A percentile compares a stretch with the other conserved stretches of the same genome.
Evolutionary conservation across 2,888 invertebrate genomes (phyloP).

Genomic region (Acheta domesticus): DNA sequence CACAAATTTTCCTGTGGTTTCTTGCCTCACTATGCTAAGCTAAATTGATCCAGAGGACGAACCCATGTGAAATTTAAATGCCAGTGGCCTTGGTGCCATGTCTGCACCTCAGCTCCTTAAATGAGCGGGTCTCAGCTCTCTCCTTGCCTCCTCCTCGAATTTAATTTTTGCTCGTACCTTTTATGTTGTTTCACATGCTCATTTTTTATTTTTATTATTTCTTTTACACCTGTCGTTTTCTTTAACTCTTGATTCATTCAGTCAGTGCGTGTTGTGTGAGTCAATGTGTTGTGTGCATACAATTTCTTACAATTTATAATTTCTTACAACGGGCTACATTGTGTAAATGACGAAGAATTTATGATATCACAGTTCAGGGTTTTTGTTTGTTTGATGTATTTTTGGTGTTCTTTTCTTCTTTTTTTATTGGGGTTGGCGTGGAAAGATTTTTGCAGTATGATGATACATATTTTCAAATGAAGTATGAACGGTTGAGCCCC

Average conservation of each 20-base stretch:
- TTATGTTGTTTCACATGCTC: not conserved
- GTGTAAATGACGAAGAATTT: not conserved
- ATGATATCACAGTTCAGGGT: not conserved
- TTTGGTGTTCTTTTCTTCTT: too few species aligned
- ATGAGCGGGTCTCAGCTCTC: constrained; percentile 18
- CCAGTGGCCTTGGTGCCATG: constrained; percentile 18
- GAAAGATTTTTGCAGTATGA: constrained; percentile 28
- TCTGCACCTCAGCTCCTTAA: constrained; percentile 18
- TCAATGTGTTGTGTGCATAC: not conserved
- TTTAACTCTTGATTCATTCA: not conserved
- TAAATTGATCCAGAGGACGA: not conserved
- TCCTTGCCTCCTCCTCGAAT: constrained; percentile 18
- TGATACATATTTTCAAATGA: constrained; percentile 18
- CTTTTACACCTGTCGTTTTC: not conserved
- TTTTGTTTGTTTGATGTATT: too few species aligned
- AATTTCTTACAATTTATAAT: not conserved
- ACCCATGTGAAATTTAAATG: not conserved
- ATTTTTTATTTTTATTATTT: not conserved
- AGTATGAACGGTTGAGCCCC: constrained; percentile 31
- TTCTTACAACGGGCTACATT: constrained; percentile 18
- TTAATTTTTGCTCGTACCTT: not conserved
- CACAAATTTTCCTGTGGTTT: not conserved
- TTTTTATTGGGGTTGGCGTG: not conserved
- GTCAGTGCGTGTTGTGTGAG: not conserved
- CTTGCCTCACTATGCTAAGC: not conserved